Conservation (phyloP, 2,113 vertebrate species). For the Hipposideros armiger region DNA sequence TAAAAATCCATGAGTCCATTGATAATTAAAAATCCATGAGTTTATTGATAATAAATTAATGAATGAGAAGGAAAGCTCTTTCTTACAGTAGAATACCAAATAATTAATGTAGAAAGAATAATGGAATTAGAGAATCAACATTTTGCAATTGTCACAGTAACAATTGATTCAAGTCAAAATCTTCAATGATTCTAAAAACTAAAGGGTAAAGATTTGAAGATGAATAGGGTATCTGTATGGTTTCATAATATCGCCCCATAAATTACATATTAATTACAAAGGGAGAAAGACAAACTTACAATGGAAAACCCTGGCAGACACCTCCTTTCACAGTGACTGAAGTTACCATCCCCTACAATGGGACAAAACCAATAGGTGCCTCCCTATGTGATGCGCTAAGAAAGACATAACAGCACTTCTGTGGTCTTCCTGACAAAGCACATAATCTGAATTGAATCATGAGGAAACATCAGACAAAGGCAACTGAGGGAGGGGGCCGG, state of each 20-base stretch:
- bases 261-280: not conserved
- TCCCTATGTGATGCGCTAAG: not conserved
- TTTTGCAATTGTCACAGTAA: not conserved
- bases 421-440: not conserved
- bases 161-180: not conserved
- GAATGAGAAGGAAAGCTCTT: not conserved
- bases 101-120: not conserved
- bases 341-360: not conserved
- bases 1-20: not conserved
- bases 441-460: not conserved
- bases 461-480: not conserved
- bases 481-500: not conserved
- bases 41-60: not conserved
- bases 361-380: not conserved
- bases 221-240: not conserved
- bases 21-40: not conserved
- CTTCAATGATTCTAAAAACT: not conserved
- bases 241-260: not conserved
- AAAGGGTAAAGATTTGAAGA: not conserved
- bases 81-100: not conserved
- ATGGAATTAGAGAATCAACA: not conserved
- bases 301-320: not conserved
- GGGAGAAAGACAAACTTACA: not conserved
- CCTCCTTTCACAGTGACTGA: not conserved
- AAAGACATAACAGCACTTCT: not conserved